Conservation (phyloP, 1,140 invertebrate species). For the Reticulitermes speratus region DNA sequence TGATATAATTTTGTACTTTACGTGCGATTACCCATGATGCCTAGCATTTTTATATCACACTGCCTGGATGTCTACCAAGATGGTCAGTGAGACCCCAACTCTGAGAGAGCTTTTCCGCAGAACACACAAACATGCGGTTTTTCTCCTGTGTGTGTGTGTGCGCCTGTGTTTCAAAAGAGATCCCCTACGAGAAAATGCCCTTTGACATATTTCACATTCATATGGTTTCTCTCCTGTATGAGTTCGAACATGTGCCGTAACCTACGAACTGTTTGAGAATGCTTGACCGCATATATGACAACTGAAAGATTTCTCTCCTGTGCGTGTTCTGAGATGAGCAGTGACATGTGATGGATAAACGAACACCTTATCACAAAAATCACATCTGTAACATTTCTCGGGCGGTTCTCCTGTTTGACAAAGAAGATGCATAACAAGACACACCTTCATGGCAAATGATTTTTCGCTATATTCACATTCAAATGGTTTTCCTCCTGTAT, state of each 20-base stretch:
- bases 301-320: constrained; percentile 10
- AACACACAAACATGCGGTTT: constrained; percentile 64
- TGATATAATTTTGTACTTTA: too few relatives aligned
- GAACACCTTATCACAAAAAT: constrained; percentile 39
- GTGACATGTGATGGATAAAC: background rate
- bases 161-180: constrained; percentile 43
- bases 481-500: constrained; percentile 52
- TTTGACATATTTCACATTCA: background rate
- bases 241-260: constrained; percentile 2
- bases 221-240: constrained; percentile 21
- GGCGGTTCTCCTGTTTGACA: constrained; percentile 51
- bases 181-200: background rate
- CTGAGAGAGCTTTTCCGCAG: constrained; percentile 65
- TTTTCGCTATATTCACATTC: constrained; percentile 49
- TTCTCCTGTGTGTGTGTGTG: constrained; percentile 54
- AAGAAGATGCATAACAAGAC: constrained; percentile 49
- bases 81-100: constrained; percentile 63
- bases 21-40: too few relatives aligned
- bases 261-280: background rate
- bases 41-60: constrained; percentile 42
- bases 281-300: constrained; percentile 19
- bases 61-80: constrained; percentile 57
- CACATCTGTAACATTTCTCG: constrained; percentile 46
- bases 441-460: constrained; percentile 45
- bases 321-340: constrained; percentile 21